Conservation (phyloP, 2,888 invertebrate species). For the Chrysolina americana region DNA sequence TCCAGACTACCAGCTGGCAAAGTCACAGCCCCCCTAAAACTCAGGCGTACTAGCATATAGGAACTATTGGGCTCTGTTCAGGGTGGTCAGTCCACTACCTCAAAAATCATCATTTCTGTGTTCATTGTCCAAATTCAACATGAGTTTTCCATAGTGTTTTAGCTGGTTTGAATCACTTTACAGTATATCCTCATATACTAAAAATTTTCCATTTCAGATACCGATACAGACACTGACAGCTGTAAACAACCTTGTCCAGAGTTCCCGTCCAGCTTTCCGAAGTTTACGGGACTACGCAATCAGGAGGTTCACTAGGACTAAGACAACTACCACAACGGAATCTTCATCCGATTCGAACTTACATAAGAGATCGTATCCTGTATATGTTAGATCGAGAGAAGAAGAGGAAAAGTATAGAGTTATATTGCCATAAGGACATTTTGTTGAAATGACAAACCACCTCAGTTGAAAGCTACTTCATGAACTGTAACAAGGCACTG, state of each 20-base stretch:
- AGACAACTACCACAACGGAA: slow-evolving; percentile 42
- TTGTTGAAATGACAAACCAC: too few species aligned
- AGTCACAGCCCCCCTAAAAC: too few species aligned
- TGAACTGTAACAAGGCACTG: too few species aligned
- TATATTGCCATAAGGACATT: neutral
- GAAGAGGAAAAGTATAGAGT: slow-evolving; percentile 40
- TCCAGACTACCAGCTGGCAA: too few species aligned
- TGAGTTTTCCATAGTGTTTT: too few species aligned
- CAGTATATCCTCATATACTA: neutral
- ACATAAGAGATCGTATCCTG: slow-evolving; percentile 50
- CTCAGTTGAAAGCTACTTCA: too few species aligned
- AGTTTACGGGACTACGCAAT: slow-evolving; percentile 61
- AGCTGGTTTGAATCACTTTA: too few species aligned
- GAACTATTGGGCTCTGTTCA: too few species aligned
- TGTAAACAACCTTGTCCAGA: slow-evolving; percentile 65
- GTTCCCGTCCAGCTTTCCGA: slow-evolving; percentile 62
- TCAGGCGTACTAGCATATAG: too few species aligned
- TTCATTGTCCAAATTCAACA: too few species aligned
- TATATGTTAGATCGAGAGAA: slow-evolving; percentile 45
- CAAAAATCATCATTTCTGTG: too few species aligned
- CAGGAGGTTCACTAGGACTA: slow-evolving; percentile 52
- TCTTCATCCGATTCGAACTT: slow-evolving; percentile 42
- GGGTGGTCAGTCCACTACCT: too few species aligned
- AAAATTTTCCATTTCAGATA: slow-evolving; percentile 60
- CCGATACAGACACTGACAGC: slow-evolving; percentile 66